Conservation (phyloP, 2,888 invertebrate species). For the Carcina quercana region DNA sequence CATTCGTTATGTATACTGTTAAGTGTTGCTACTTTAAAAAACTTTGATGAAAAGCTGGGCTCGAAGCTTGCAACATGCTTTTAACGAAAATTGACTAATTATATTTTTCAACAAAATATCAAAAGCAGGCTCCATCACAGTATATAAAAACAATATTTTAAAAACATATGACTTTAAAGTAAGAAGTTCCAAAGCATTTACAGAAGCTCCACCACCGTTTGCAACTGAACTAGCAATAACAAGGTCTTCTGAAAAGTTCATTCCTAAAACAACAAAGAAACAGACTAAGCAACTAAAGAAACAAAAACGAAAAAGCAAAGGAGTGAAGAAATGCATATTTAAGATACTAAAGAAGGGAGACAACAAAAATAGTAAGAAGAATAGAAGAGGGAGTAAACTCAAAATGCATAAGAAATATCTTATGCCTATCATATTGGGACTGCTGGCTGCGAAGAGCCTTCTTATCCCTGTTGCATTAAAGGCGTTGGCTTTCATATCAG, state of each 20-base stretch:
- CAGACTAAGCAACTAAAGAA: constrained; percentile 14
- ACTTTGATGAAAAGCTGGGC: too few species aligned
- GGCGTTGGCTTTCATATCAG: constrained; percentile 78
- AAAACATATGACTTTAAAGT: too few species aligned
- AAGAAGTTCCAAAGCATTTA: constrained; percentile 14
- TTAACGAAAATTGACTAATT: too few species aligned
- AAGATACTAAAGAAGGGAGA: constrained; percentile 41
- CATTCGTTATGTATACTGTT: too few species aligned
- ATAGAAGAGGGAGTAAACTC: constrained; percentile 16
- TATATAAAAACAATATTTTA: too few species aligned
- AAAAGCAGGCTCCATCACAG: too few species aligned
- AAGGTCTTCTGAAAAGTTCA: too few species aligned
- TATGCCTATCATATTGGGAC: constrained; percentile 76
- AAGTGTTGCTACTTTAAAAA: too few species aligned
- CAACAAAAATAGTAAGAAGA: constrained; percentile 23
- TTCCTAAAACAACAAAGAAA: constrained; percentile 11
- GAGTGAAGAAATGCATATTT: constrained; percentile 47
- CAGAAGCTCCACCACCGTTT: constrained; percentile 12
- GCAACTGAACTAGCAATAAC: too few species aligned
- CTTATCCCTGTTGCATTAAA: constrained; percentile 80
- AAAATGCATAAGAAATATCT: constrained; percentile 63
- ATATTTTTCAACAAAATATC: too few species aligned
- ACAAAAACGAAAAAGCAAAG: constrained; percentile 24
- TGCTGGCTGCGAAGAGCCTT: constrained; percentile 78
- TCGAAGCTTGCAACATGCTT: too few species aligned